phyloP scores from a whole-genome alignment of 2,113 vertebrate genomes.

The Notothenia rossii region DNA sequence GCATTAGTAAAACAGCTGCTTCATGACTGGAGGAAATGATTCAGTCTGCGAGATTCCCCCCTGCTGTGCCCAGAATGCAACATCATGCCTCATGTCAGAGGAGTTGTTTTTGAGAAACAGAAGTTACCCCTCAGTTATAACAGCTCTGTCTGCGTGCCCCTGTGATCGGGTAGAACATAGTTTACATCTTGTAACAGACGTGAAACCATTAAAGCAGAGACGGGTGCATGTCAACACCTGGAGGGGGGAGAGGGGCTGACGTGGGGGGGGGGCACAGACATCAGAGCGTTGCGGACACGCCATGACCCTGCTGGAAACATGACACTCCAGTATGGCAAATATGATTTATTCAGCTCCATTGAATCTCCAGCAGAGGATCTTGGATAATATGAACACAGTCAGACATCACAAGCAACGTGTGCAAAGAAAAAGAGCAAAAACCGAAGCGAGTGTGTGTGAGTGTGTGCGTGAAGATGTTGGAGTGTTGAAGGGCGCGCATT shows the following conservation, averaged over 20 bases:
- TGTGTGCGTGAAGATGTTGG: conserved; percentile 15
- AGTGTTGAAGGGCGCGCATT: conserved; percentile 50
- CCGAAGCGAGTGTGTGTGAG: not conserved
- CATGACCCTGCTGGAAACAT: conserved; percentile 31
- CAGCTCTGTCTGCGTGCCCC: not conserved
- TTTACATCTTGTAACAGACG: conserved; percentile 37
- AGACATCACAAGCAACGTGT: not conserved
- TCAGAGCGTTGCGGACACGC: conserved; percentile 18
- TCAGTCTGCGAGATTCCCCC: conserved; percentile 3
- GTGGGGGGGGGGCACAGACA: conserved; percentile 21
- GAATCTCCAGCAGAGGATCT: conserved; percentile 10
- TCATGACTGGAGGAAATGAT: conserved; percentile 15
- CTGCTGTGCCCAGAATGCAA: conserved; percentile 4
- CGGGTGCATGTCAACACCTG: conserved; percentile 51
- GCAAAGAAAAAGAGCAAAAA: not conserved
- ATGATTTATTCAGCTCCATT: conserved; percentile 53
- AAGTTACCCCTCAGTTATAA: not conserved
- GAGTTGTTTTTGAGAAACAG: conserved; percentile 2
- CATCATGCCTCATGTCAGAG: conserved; percentile 3
- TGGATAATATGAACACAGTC: not conserved
- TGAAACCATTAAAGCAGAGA: conserved; percentile 46
- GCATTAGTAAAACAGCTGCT: conserved; percentile 17
- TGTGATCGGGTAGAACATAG: conserved; percentile 2
- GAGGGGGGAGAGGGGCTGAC: conserved; percentile 16
- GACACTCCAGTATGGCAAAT: conserved; percentile 33